phyloP scores from a whole-genome alignment of 2,797 vertebrate genomes.

The Schizopygopsis malacanthus region DNA sequence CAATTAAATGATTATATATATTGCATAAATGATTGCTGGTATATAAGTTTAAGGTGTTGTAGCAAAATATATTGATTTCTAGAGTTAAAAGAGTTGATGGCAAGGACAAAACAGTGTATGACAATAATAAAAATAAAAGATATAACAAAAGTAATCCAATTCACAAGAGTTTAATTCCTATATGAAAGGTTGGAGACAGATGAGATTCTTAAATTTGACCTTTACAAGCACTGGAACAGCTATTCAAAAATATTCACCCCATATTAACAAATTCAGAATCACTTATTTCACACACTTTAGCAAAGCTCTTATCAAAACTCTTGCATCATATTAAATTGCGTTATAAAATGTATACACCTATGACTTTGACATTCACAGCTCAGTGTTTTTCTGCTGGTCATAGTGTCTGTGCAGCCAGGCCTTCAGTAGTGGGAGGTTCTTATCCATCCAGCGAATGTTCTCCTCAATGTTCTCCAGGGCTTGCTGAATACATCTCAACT shows the following conservation, averaged over 20 bases:
- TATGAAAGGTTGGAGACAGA: neutral
- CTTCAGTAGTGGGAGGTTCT: constrained; percentile 82
- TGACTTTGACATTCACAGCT: constrained; percentile 43
- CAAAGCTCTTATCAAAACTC: neutral
- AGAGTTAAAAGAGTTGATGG: neutral
- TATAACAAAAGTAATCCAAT: neutral
- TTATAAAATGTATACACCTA: neutral
- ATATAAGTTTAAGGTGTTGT: neutral
- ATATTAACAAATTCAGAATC: constrained; percentile 14
- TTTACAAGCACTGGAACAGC: neutral
- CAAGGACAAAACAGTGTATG: neutral
- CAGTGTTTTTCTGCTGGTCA: neutral
- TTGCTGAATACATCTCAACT: constrained; percentile 87
- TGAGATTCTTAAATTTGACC: neutral
- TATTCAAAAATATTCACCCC: neutral
- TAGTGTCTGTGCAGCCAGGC: constrained; percentile 74
- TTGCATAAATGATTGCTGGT: neutral
- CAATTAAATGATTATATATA: neutral
- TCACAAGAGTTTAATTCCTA: neutral
- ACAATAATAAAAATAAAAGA: neutral
- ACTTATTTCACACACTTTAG: neutral
- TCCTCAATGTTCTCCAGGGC: constrained; percentile 86
- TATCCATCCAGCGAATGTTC: constrained; percentile 89
- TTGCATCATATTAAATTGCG: neutral
- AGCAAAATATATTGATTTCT: neutral